These are phyloP conservation scores for Agrotis ipsilon DNA, from an alignment of 2,888 invertebrate species.

Conservation along the genomic window DNA sequence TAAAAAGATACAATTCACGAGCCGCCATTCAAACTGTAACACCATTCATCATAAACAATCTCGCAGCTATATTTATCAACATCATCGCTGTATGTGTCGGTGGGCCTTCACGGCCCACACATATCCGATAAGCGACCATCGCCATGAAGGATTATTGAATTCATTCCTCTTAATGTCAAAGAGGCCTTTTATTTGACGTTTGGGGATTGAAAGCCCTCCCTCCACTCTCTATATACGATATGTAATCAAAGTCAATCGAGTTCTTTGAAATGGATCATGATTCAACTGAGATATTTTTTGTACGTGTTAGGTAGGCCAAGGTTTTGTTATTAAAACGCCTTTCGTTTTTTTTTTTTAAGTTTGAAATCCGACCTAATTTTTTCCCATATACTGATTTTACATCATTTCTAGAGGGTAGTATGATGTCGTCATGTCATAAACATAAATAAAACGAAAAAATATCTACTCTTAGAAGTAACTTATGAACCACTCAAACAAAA, in stretches of 20 bases:
- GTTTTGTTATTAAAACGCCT: constrained; percentile 9
- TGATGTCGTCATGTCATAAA: too few species aligned
- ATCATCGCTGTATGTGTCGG: constrained; percentile 56
- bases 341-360: too few species aligned
- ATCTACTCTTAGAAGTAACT: too few species aligned
- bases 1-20: constrained; percentile 12
- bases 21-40: constrained; percentile 4
- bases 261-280: constrained; percentile 47
- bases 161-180: constrained; percentile 74
- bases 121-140: constrained; percentile 64
- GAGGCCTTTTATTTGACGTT: constrained; percentile 71
- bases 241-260: constrained; percentile 67
- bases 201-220: constrained; percentile 62
- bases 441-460: too few species aligned
- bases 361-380: too few species aligned
- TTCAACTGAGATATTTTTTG: constrained; percentile 49
- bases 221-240: constrained; percentile 46
- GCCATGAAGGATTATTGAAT: constrained; percentile 73
- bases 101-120: constrained; percentile 41
- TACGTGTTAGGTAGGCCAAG: constrained; percentile 9
- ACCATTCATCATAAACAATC: constrained; percentile 49
- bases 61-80: constrained; percentile 41
- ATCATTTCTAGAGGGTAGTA: too few species aligned
- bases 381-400: too few species aligned
- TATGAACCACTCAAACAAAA: too few species aligned